These are phyloP conservation scores for Aphis gossypii DNA, from an alignment of 1,140 invertebrate species.

Conservation along the genomic window DNA sequence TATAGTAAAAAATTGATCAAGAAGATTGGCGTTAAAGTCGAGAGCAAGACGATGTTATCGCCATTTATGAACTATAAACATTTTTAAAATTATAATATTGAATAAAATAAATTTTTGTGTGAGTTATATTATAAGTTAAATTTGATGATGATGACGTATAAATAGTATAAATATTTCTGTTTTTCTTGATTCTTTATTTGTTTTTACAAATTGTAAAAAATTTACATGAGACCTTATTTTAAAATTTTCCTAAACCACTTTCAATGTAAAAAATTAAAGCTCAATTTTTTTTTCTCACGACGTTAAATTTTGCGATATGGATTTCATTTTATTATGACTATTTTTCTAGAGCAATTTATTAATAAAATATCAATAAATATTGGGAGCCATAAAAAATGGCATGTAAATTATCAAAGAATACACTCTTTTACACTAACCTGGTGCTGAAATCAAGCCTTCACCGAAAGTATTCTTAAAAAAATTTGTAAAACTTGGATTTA, in stretches of 20 bases:
- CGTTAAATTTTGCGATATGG: too few species aligned
- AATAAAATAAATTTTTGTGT: too few species aligned
- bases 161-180: too few species aligned
- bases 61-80: not conserved
- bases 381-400: not conserved
- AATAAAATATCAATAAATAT: not conserved
- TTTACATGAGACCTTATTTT: too few species aligned
- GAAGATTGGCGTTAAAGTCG: not conserved
- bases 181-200: too few species aligned
- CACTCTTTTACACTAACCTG: constrained; percentile 54
- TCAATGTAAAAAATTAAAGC: too few species aligned
- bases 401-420: not conserved
- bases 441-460: constrained; percentile 60
- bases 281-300: too few species aligned
- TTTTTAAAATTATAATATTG: not conserved
- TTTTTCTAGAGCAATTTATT: not conserved
- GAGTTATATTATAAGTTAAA: too few species aligned
- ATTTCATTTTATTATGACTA: not conserved
- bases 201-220: too few species aligned
- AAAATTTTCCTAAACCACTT: too few species aligned
- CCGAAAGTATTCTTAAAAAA: constrained; percentile 61
- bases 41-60: not conserved
- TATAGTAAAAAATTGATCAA: constrained; percentile 70
- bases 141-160: too few species aligned
- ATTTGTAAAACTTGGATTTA: constrained; percentile 60